A percentile compares a stretch with the other conserved stretches of the same genome.
Conservation (phyloP, 1,140 invertebrate genomes). For the Stratiolaelaps scimitus region DNA sequence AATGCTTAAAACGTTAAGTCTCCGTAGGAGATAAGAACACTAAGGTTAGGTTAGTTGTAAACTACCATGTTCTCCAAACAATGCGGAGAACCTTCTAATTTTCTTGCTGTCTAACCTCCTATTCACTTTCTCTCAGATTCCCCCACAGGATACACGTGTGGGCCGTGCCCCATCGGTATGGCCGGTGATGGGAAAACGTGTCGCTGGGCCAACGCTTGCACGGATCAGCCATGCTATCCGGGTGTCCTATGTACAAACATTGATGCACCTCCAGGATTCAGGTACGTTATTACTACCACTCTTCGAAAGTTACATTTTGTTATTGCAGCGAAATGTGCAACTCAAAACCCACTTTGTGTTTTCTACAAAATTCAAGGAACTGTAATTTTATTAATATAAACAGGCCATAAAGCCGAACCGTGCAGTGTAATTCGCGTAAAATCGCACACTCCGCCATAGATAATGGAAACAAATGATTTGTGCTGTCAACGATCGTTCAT, state of each 20-base stretch:
- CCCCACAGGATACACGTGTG: conserved; percentile 52
- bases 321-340: neutral
- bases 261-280: conserved; percentile 55
- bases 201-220: conserved; percentile 51
- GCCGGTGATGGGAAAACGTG: conserved; percentile 67
- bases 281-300: conserved; percentile 35
- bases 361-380: too few relatives aligned
- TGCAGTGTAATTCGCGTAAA: neutral
- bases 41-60: too few relatives aligned
- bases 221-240: conserved; percentile 57
- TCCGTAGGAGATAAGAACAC: too few relatives aligned
- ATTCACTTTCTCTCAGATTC: conserved; percentile 45
- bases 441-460: neutral
- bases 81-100: too few relatives aligned
- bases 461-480: neutral
- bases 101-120: conserved; percentile 54
- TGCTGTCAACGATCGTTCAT: too few relatives aligned
- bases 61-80: too few relatives aligned
- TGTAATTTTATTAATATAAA: neutral
- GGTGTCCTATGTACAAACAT: conserved; percentile 55
- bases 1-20: too few relatives aligned
- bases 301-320: neutral
- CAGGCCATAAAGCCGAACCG: neutral
- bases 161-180: conserved; percentile 65
- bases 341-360: neutral